phyloP scores from a whole-genome alignment of 1,140 invertebrate species.

The Manduca sexta region DNA sequence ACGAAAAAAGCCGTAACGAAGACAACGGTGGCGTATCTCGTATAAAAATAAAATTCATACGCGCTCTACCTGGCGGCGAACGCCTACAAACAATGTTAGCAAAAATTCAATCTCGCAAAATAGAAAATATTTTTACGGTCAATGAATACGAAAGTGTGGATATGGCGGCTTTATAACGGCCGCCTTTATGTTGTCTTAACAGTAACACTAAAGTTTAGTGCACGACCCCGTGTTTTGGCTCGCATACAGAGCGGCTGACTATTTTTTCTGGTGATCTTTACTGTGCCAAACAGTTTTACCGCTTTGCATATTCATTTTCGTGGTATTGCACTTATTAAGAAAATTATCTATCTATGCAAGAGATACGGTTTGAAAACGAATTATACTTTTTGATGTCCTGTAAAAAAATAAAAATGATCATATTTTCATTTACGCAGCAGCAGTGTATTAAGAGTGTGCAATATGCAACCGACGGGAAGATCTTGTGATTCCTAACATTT shows the following conservation, averaged over 20 bases:
- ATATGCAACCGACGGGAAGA: too few species aligned
- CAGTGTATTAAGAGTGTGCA: too few species aligned
- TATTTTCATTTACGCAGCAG: too few species aligned
- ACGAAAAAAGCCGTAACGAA: constrained; percentile 14
- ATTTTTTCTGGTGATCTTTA: neutral
- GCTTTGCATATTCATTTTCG: too few species aligned
- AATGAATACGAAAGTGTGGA: constrained; percentile 68
- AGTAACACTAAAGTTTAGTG: neutral
- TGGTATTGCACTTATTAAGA: too few species aligned
- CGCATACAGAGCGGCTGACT: neutral
- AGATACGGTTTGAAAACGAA: too few species aligned
- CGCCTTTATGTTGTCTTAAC: constrained; percentile 38
- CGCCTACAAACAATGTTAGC: constrained; percentile 65
- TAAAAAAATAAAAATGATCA: too few species aligned
- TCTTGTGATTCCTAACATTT: too few species aligned
- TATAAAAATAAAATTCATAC: constrained; percentile 52
- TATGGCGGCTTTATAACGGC: constrained; percentile 42
- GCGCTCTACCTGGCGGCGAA: constrained; percentile 41
- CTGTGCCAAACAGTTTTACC: too few species aligned
- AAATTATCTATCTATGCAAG: too few species aligned
- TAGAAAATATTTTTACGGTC: constrained; percentile 71
- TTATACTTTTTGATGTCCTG: too few species aligned
- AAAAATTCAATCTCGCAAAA: constrained; percentile 69
- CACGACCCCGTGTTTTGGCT: neutral
- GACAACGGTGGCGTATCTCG: constrained; percentile 14